phyloP scores from a whole-genome alignment of 2,888 invertebrate genomes.

The Physocephala rufipes region DNA sequence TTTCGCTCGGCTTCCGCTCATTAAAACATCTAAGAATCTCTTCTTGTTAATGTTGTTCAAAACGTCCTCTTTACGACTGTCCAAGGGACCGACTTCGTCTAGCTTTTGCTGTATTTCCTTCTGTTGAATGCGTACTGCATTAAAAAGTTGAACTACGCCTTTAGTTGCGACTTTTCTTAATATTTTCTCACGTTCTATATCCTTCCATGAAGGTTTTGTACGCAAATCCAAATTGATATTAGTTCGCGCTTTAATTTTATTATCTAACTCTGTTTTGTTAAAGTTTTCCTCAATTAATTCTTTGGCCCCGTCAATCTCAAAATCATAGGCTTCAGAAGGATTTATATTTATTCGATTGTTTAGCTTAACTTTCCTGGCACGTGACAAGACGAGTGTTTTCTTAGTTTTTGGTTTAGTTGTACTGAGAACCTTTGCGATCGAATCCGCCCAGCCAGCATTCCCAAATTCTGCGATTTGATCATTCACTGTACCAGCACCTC shows the following conservation, averaged over 20 bases:
- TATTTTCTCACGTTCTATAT: slow-evolving; percentile 79
- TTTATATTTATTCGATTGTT: slow-evolving; percentile 66
- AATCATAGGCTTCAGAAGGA: slow-evolving; percentile 68
- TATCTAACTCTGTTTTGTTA: slow-evolving; percentile 50
- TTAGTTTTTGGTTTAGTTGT: slow-evolving; percentile 79
- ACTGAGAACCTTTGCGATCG: slow-evolving; percentile 80
- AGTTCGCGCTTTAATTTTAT: slow-evolving; percentile 56
- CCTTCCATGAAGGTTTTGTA: slow-evolving; percentile 78
- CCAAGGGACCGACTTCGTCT: slow-evolving; percentile 76
- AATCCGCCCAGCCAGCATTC: slow-evolving; percentile 84
- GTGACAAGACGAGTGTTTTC: slow-evolving; percentile 79
- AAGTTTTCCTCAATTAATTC: slow-evolving; percentile 66
- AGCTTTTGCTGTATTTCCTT: slow-evolving; percentile 77
- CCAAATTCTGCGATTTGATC: slow-evolving; percentile 51
- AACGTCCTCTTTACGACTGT: slow-evolving; percentile 79
- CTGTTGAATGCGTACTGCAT: slow-evolving; percentile 88
- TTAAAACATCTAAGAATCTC: slow-evolving; percentile 80
- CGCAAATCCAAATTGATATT: slow-evolving; percentile 70
- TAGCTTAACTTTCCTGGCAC: slow-evolving; percentile 76
- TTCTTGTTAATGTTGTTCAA: slow-evolving; percentile 77
- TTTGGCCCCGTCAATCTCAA: slow-evolving; percentile 74
- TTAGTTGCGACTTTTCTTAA: slow-evolving; percentile 87
- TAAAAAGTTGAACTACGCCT: slow-evolving; percentile 92
- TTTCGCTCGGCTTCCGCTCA: slow-evolving; percentile 72
- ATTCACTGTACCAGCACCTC: slow-evolving; percentile 28